Conservation (phyloP, 1,140 invertebrate species). For the Brachionus manjavacas region DNA sequence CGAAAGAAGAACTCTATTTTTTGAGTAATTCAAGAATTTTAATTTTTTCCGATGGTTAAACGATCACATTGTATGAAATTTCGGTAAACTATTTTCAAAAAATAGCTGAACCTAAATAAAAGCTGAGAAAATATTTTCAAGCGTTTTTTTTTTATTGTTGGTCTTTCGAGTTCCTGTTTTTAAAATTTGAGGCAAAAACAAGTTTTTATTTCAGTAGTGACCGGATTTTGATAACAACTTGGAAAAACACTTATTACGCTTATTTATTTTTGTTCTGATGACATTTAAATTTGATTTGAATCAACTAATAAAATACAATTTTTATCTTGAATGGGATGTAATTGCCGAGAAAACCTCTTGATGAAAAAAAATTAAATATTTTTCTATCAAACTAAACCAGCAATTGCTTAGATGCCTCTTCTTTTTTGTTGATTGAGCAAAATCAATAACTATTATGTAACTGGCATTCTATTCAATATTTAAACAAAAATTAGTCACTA, state of each 20-base stretch:
- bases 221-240: slow-evolving; percentile 21
- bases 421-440: slow-evolving; percentile 7
- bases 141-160: not conserved
- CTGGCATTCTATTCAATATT: not conserved
- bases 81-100: not conserved
- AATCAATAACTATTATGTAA: slow-evolving; percentile 30
- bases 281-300: slow-evolving; percentile 31
- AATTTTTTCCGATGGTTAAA: slow-evolving; percentile 3
- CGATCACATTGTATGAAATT: slow-evolving; percentile 32
- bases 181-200: not conserved
- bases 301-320: not conserved
- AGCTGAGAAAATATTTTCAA: not conserved
- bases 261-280: not conserved
- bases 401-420: not conserved
- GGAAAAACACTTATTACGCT: not conserved
- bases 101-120: not conserved
- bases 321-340: slow-evolving; percentile 29
- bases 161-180: slow-evolving; percentile 2
- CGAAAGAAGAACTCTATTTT: not conserved
- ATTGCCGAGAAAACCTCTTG: slow-evolving; percentile 20
- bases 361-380: slow-evolving; percentile 24
- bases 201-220: slow-evolving; percentile 1
- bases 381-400: not conserved
- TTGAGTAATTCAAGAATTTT: slow-evolving; percentile 22
- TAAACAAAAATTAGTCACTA: not conserved